Evolutionary conservation across 2,113 vertebrate genomes (phyloP).

Genomic region (Nansenia antarctica): DNA sequence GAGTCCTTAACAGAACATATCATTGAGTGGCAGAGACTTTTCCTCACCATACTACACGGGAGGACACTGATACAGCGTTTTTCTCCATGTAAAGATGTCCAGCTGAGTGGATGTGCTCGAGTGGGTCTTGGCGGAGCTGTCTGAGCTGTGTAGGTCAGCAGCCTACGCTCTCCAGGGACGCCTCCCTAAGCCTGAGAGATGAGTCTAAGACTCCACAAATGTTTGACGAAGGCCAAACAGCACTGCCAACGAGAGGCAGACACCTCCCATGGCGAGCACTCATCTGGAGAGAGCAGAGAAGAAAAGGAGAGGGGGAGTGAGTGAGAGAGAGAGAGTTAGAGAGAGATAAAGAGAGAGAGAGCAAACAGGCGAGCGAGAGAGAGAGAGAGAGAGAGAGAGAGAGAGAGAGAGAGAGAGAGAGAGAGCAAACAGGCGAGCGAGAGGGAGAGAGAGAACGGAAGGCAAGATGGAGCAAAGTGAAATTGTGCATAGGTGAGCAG

Average conservation of each 20-base stretch:
- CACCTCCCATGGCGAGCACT: slow-evolving; percentile 2
- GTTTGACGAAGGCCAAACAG: slow-evolving; percentile 68
- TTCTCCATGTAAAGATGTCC: too few relatives aligned
- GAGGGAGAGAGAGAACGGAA: slow-evolving; percentile 49
- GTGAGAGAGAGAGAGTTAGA: neutral
- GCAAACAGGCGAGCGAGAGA: neutral
- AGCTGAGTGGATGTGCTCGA: too few relatives aligned
- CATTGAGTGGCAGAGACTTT: slow-evolving; percentile 18
- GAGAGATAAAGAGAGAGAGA: neutral
- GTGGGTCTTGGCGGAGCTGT: slow-evolving; percentile 23
- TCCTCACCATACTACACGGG: too few relatives aligned
- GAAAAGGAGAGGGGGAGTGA: neutral
- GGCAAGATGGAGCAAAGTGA: neutral
- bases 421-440: neutral
- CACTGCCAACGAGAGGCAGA: slow-evolving; percentile 31
- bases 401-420: neutral
- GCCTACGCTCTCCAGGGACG: slow-evolving; percentile 52
- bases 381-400: neutral
- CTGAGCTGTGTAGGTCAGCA: slow-evolving; percentile 35
- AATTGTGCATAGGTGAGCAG: too few relatives aligned
- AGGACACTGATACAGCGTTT: too few relatives aligned
- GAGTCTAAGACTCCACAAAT: slow-evolving; percentile 70
- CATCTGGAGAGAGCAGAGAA: too few relatives aligned
- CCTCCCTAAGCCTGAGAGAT: slow-evolving; percentile 46
- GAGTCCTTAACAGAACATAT: too few relatives aligned